Conservation (phyloP, 2,113 vertebrate genomes). For the Poeciliopsis prolifica region DNA sequence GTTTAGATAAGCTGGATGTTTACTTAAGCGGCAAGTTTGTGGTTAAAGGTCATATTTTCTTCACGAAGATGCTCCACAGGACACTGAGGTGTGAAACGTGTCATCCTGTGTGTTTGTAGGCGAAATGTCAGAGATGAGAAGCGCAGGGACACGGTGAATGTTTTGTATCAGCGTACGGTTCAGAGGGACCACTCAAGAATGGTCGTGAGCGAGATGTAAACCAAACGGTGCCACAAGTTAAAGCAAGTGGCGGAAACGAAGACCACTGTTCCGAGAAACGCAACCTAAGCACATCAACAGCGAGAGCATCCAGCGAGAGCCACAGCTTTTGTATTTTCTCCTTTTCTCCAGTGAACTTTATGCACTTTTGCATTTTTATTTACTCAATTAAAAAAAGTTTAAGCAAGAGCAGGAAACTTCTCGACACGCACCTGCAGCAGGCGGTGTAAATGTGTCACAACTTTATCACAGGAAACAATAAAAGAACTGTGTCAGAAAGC, state of each 20-base stretch:
- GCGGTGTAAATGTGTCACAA: conserved; percentile 12
- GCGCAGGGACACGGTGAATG: not conserved
- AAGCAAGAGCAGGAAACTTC: not conserved
- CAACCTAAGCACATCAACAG: not conserved
- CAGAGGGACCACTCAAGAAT: not conserved
- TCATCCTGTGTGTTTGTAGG: not conserved
- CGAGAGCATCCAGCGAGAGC: not conserved
- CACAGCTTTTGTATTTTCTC: not conserved
- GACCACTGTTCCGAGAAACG: conserved; percentile 28
- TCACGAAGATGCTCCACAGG: not conserved
- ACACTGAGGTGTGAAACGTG: not conserved
- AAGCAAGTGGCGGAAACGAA: conserved; percentile 20
- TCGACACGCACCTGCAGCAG: conserved; percentile 6
- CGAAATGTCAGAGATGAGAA: not conserved
- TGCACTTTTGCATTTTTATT: not conserved
- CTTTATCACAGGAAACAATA: conserved; percentile 45
- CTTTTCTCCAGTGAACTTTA: not conserved
- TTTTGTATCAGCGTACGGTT: not conserved
- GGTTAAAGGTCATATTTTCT: conserved; percentile 27
- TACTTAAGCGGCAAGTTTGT: conserved; percentile 18
- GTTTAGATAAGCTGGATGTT: conserved; percentile 5
- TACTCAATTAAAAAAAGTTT: not conserved
- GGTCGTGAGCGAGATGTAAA: conserved; percentile 13
- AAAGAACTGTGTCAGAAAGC: not conserved
- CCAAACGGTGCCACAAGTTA: not conserved